Percentiles rank a stretch among this genome's conserved stretches.
phyloP scores from a whole-genome alignment of 1,140 invertebrate genomes.

The Zelostemma sp. region DNA sequence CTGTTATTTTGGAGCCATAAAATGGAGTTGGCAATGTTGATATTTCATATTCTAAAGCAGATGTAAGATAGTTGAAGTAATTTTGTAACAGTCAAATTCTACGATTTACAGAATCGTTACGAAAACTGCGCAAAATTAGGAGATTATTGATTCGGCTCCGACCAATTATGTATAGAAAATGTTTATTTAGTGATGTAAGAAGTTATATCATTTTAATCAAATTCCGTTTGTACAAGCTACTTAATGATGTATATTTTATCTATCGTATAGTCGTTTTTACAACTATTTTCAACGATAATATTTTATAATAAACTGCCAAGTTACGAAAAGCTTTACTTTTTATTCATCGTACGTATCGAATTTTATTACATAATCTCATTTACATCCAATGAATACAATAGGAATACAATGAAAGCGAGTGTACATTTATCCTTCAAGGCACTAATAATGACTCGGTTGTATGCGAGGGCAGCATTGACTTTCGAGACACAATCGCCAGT shows the following conservation, averaged over 20 bases:
- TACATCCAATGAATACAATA: neutral
- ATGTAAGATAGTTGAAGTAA: neutral
- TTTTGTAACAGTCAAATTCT: neutral
- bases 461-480: neutral
- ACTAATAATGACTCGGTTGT: neutral
- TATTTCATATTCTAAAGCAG: neutral
- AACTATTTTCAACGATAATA: neutral
- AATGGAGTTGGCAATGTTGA: too few relatives aligned
- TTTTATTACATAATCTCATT: neutral
- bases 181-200: too few relatives aligned
- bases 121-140: neutral
- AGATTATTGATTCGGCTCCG: neutral
- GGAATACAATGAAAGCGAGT: neutral
- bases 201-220: neutral
- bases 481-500: neutral
- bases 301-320: slow-evolving; percentile 8
- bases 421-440: neutral
- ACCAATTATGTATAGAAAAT: too few relatives aligned
- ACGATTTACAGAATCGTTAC: neutral
- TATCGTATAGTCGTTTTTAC: neutral
- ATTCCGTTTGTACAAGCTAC: neutral
- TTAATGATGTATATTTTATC: slow-evolving; percentile 4
- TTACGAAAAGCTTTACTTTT: neutral
- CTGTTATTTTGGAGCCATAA: slow-evolving; percentile 55
- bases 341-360: neutral